Evolutionary conservation across 2,113 vertebrate species (phyloP).

Genomic region (Peromyscus polionotus): DNA sequence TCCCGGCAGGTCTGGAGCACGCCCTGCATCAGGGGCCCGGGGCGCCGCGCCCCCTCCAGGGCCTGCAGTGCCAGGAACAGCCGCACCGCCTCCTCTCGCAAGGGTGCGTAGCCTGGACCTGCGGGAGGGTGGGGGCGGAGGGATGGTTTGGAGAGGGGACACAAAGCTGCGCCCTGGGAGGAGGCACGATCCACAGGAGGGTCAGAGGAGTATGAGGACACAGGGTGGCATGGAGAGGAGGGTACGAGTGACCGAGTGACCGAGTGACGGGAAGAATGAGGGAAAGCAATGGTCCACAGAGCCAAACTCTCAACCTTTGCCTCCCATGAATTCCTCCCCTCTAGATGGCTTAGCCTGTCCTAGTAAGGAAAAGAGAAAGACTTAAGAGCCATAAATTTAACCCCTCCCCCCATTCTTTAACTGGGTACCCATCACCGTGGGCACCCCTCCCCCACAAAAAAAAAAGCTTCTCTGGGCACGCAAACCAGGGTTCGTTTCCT

Average conservation of each 20-base stretch:
- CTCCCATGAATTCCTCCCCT: neutral
- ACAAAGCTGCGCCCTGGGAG: slow-evolving; percentile 68
- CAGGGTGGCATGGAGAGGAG: slow-evolving; percentile 22
- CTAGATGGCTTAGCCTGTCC: neutral
- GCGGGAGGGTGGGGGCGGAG: slow-evolving; percentile 71
- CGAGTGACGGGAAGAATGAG: slow-evolving; percentile 67
- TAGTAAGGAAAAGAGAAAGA: neutral
- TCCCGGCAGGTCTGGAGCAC: slow-evolving; percentile 98
- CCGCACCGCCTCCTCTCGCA: slow-evolving; percentile 96
- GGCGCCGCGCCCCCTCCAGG: slow-evolving; percentile 93
- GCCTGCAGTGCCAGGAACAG: slow-evolving; percentile 98
- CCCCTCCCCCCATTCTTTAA: neutral
- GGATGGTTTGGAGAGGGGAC: slow-evolving; percentile 76
- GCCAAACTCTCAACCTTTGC: neutral
- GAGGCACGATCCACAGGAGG: slow-evolving; percentile 43
- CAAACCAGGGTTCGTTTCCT: slow-evolving; percentile 27
- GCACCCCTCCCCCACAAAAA: neutral
- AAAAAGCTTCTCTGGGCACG: neutral
- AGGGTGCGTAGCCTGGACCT: slow-evolving; percentile 91
- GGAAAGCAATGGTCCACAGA: slow-evolving; percentile 66
- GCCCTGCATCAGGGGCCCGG: slow-evolving; percentile 96
- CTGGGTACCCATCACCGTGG: neutral
- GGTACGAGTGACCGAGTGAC: slow-evolving; percentile 52
- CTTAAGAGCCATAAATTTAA: neutral
- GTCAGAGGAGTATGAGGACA: slow-evolving; percentile 36